Percentiles rank a stretch among this genome's conserved stretches.
phyloP scores from a whole-genome alignment of 2,113 vertebrate genomes.

The Chionomys nivalis region DNA sequence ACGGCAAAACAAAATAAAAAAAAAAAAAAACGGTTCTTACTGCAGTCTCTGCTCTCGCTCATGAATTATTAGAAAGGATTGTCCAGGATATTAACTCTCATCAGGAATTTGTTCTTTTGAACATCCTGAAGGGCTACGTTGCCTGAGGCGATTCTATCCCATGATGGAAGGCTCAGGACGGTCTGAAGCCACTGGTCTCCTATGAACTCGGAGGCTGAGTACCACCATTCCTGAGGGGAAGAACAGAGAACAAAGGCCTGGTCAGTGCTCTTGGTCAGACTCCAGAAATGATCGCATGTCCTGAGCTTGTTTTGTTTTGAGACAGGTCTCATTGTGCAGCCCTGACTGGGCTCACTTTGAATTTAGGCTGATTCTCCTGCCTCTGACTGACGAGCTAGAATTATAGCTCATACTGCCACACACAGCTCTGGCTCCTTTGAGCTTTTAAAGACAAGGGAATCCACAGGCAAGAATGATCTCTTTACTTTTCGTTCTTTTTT shows the following conservation, averaged over 20 bases:
- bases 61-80: conserved; percentile 51
- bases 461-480: background rate
- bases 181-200: conserved; percentile 47
- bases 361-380: background rate
- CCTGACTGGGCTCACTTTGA: background rate
- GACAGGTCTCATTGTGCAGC: background rate
- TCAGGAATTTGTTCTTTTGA: conserved; percentile 73
- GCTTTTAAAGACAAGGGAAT: background rate
- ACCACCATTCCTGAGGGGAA: conserved; percentile 69
- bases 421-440: background rate
- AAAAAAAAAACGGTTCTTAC: background rate
- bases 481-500: background rate
- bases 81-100: conserved; percentile 70
- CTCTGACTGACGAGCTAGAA: background rate
- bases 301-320: background rate
- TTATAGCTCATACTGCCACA: background rate
- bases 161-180: background rate
- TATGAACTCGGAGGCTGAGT: background rate
- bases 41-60: background rate
- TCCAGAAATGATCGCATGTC: no score
- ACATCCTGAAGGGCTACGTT: background rate
- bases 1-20: background rate
- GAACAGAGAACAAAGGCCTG: background rate
- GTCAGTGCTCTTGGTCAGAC: background rate
- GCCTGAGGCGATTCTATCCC: conserved; percentile 41